Base-by-base conservation (phyloP, 2,888 invertebrate genomes). In the Priocnemis perturbator region DNA sequence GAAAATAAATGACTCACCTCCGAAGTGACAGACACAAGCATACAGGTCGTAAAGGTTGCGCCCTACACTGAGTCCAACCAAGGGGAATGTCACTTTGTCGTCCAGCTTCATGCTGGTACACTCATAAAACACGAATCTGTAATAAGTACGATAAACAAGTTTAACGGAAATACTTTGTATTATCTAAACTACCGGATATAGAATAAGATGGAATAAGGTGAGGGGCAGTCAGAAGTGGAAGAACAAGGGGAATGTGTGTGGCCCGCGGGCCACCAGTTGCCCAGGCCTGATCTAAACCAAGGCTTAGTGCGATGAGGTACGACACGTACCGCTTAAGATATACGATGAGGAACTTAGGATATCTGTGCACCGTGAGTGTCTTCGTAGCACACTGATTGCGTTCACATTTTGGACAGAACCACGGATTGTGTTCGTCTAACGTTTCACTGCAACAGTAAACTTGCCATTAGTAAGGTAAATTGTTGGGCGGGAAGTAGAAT, bases 21-120 rank as follows among this genome's bases (percentile, higher is more conserved):
- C 93, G 85, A 91, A 92, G 83, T 93, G 93, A 82, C 93, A 93
- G 45, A 93, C 92, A 73, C 92, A 91, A 53, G 92, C 92, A 81
- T 93, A 92, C 9, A 93, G 89, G 86, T 93, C 91, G 83, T 93
- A 93, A 26, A 90, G 85, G 73, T 90, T 89, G 45, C 90, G 88
- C 30, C 90, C 90, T 47, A 93, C 89, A 74, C 90, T 91, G 30
- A 93, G 89, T 59, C 91, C 91, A 71, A 89, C 90, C 64, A 93
- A 86, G 9, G 93, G 93, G 84, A 93, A 93, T 65, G 90, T 90
- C 48, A 93, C 92, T 82, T 91, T 91, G 76, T 92, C 91, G 79
- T 93, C 93, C 30, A 93, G 88, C 85, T 93, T 93, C 77, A 91
- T 91, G 81, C 92, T 92, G 44, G 91, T 90, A 77, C 91, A 90